phyloP scores from a whole-genome alignment of 1,140 invertebrate species.

The Camponotus floridanus region DNA sequence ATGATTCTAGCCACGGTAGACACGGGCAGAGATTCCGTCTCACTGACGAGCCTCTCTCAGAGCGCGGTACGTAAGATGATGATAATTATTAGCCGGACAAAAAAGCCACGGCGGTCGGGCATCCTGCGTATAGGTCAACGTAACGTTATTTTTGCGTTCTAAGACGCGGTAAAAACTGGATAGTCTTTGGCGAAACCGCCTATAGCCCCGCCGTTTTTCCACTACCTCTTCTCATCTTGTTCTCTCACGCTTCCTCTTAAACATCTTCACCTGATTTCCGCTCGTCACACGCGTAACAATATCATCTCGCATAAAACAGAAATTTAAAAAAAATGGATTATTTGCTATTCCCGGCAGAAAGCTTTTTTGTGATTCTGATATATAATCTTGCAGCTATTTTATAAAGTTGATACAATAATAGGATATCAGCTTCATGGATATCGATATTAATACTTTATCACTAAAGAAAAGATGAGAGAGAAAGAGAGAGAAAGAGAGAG shows the following conservation, averaged over 20 bases:
- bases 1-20: background rate
- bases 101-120: slow-evolving; percentile 28
- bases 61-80: slow-evolving; percentile 35
- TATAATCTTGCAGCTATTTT: background rate
- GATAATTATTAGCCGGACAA: slow-evolving; percentile 51
- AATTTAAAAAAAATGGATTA: background rate
- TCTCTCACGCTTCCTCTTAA: background rate
- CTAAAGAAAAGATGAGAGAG: background rate
- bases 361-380: background rate
- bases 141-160: slow-evolving; percentile 57
- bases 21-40: slow-evolving; percentile 50
- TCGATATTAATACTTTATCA: background rate
- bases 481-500: background rate
- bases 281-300: background rate
- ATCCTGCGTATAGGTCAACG: slow-evolving; percentile 54
- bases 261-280: slow-evolving; percentile 33
- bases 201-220: background rate
- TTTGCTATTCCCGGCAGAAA: too few species aligned
- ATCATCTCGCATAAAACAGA: background rate
- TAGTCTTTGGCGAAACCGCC: slow-evolving; percentile 23
- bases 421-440: background rate
- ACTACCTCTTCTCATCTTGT: background rate
- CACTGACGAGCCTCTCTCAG: slow-evolving; percentile 5
- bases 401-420: background rate
- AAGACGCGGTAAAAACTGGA: slow-evolving; percentile 48